A percentile compares a stretch with the other conserved stretches of the same genome.
These are phyloP conservation scores for Tinamus major DNA, from an alignment of 2,797 vertebrate genomes.

Conservation along the genomic window DNA sequence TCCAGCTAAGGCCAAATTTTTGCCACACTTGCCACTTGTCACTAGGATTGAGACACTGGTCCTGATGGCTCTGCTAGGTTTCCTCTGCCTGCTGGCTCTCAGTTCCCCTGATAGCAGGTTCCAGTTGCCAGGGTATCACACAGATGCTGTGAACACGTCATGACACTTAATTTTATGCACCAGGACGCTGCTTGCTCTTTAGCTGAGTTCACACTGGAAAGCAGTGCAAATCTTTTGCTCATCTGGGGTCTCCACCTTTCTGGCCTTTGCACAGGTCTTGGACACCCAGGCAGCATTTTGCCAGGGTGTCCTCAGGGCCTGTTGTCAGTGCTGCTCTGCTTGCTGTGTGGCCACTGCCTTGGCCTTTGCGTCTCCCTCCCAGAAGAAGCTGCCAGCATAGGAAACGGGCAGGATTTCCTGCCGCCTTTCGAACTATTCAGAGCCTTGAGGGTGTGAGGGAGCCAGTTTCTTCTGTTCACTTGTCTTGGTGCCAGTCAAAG, in stretches of 20 bases:
- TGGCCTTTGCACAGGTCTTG: background rate
- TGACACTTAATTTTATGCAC: background rate
- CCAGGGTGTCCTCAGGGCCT: background rate
- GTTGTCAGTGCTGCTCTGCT: rapidly evolving
- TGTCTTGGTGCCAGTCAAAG: slow-evolving; percentile 43
- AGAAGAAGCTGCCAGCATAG: background rate
- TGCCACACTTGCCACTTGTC: background rate
- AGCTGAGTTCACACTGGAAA: background rate
- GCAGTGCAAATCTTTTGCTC: background rate
- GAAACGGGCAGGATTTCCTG: slow-evolving; percentile 62
- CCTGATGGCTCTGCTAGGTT: background rate
- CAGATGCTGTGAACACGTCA: background rate
- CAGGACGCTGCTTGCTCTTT: background rate
- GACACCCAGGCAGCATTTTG: background rate
- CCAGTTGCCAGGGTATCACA: background rate
- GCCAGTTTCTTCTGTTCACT: background rate
- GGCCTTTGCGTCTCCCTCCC: background rate
- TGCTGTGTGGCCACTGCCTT: background rate
- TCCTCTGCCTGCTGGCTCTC: background rate
- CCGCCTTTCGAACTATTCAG: slow-evolving; percentile 50
- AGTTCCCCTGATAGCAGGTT: background rate
- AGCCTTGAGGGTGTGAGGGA: slow-evolving; percentile 27
- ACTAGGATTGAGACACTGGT: background rate
- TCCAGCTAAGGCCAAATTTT: background rate
- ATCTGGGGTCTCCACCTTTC: background rate